Percentiles rank a stretch among this genome's conserved stretches.
These are phyloP conservation scores for Phymanthus crucifer DNA, from an alignment of 92 coral and sea anemone species.

Conservation along the genomic window DNA sequence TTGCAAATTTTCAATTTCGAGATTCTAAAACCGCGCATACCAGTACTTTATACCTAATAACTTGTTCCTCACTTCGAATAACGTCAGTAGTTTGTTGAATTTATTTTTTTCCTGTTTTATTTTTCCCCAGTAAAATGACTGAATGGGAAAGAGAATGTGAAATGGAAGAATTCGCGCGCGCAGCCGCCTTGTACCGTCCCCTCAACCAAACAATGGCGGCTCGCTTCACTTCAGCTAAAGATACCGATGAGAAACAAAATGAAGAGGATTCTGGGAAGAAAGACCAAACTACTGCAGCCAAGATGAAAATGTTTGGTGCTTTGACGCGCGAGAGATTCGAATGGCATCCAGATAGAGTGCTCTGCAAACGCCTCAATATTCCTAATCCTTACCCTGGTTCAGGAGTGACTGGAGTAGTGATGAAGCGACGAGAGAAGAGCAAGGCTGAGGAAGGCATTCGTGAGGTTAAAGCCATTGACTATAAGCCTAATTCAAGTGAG, in stretches of 20 bases:
- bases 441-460: not conserved
- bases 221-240: constrained; percentile 85
- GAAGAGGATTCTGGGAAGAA: constrained; percentile 49
- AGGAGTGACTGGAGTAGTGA: constrained; percentile 66
- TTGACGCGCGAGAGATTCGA: constrained; percentile 84
- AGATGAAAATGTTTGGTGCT: constrained; percentile 92
- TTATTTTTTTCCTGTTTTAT: not conserved
- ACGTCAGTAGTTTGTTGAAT: too few species aligned
- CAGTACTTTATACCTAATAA: too few species aligned
- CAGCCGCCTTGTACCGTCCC: constrained; percentile 86
- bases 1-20: too few species aligned
- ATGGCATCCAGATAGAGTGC: constrained; percentile 91
- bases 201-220: constrained; percentile 86
- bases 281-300: constrained; percentile 67
- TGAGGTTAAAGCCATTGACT: constrained; percentile 22
- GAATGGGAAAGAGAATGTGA: constrained; percentile 99
- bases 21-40: too few species aligned
- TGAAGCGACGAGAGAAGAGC: constrained; percentile 2
- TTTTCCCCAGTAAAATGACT: constrained; percentile 68
- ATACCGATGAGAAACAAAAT: constrained; percentile 62
- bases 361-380: constrained; percentile 93
- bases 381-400: constrained; percentile 95
- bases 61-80: too few species aligned
- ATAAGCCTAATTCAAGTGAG: not conserved
- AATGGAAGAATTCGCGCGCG: constrained; percentile 81